These are phyloP conservation scores for Drosophila novamexicana DNA, from an alignment of 1,140 invertebrate species.

Conservation along the genomic window DNA sequence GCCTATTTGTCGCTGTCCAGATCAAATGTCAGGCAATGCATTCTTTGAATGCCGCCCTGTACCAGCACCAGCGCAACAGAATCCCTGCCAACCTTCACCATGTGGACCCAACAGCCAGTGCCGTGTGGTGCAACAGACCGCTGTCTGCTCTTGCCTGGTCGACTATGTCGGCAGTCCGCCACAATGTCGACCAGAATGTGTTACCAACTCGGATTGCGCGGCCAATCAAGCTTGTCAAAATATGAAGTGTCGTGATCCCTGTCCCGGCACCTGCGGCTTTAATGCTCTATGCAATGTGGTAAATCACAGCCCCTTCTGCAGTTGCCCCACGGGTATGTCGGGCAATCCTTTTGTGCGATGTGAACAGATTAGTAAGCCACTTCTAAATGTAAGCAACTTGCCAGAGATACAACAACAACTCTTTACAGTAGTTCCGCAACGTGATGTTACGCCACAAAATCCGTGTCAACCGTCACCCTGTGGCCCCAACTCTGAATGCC, in stretches of 20 bases:
- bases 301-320: conserved; percentile 87
- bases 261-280: conserved; percentile 90
- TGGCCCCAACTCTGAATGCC: conserved; percentile 90
- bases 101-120: conserved; percentile 93
- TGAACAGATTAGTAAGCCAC: conserved; percentile 84
- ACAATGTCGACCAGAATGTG: conserved; percentile 90
- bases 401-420: conserved; percentile 2
- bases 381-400: conserved; percentile 72
- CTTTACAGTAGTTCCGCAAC: conserved; percentile 83
- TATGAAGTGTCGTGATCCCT: conserved; percentile 92
- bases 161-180: conserved; percentile 90
- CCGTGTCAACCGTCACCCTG: conserved; percentile 90
- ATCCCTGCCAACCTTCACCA: conserved; percentile 89
- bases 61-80: conserved; percentile 76
- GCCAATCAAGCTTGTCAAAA: conserved; percentile 90
- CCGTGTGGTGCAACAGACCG: conserved; percentile 88
- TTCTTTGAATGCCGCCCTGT: conserved; percentile 84
- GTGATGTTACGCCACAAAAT: conserved; percentile 81
- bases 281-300: conserved; percentile 87
- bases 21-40: conserved; percentile 91
- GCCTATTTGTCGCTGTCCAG: conserved; percentile 90
- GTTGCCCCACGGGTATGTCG: conserved; percentile 86
- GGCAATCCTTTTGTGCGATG: conserved; percentile 89
- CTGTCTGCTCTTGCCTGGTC: conserved; percentile 90
- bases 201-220: conserved; percentile 90